Evolutionary conservation across 2,797 vertebrate genomes (phyloP).

Genomic region (Anomalospiza imberbis): DNA sequence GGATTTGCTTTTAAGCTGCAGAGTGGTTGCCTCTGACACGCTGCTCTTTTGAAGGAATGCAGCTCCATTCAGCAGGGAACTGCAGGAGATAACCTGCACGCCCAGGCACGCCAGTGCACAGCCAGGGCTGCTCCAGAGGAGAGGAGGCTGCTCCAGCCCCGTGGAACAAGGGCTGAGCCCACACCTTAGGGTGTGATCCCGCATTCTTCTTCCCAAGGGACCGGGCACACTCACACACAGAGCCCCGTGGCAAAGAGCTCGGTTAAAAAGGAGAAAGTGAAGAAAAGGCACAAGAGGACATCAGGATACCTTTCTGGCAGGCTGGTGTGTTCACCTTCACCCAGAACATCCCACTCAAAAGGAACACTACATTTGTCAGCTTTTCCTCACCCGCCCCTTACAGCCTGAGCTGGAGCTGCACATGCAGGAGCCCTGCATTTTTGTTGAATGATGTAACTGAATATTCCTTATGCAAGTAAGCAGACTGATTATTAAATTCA

Average conservation of each 20-base stretch:
- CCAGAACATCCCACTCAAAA: slow-evolving; percentile 29
- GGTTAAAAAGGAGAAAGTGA: not conserved
- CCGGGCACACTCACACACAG: not conserved
- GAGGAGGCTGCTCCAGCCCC: not conserved
- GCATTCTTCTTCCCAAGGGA: not conserved
- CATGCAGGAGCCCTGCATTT: slow-evolving; percentile 17
- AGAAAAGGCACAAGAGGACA: not conserved
- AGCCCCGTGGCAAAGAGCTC: not conserved
- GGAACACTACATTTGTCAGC: not conserved
- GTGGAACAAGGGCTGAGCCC: not conserved
- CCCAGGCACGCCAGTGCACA: slow-evolving; percentile 2
- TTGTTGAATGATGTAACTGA: slow-evolving; percentile 32
- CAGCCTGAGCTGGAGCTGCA: not conserved
- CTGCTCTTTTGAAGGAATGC: slow-evolving; percentile 2
- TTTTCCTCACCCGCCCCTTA: not conserved
- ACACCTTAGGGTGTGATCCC: slow-evolving; percentile 43
- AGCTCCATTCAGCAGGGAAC: slow-evolving; percentile 12
- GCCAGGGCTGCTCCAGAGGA: not conserved
- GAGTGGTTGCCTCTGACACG: not conserved
- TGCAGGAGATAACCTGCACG: slow-evolving; percentile 23
- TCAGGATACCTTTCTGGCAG: not conserved
- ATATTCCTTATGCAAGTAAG: not conserved
- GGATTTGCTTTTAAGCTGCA: not conserved
- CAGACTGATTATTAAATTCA: not conserved
- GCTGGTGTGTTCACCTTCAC: not conserved